phyloP scores from a whole-genome alignment of 2,797 vertebrate species.

The Sebastes paucispinis region DNA sequence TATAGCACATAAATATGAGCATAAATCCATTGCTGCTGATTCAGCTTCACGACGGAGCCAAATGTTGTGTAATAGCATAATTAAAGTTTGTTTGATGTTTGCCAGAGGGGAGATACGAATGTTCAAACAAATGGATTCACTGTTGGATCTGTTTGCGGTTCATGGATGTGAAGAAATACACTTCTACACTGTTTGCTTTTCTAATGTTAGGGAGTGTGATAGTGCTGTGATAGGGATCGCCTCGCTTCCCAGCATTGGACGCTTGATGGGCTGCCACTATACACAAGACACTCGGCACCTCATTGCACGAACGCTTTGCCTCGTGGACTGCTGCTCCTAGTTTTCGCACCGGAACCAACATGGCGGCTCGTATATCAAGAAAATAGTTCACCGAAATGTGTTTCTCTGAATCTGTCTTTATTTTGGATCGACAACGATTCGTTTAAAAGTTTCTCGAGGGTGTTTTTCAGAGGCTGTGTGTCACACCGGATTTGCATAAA shows the following conservation, averaged over 20 bases:
- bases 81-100: constrained; percentile 43
- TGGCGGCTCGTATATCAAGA: too few relatives aligned
- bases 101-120: not conserved
- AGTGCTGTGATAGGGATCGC: not conserved
- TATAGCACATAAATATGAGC: constrained; percentile 19
- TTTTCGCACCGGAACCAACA: too few relatives aligned
- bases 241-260: too few relatives aligned
- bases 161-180: constrained; percentile 15
- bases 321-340: too few relatives aligned
- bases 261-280: too few relatives aligned
- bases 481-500: too few relatives aligned
- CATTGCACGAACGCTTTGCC: accelerated
- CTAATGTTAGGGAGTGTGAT: not conserved
- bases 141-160: constrained; percentile 36
- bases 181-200: constrained; percentile 27
- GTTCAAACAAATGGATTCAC: constrained; percentile 49
- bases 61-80: constrained; percentile 45
- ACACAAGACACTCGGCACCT: too few relatives aligned
- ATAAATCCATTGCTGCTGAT: constrained; percentile 35
- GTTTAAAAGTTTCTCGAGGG: too few relatives aligned
- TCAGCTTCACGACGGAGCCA: constrained; percentile 21
- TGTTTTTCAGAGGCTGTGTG: too few relatives aligned
- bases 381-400: too few relatives aligned
- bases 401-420: too few relatives aligned
- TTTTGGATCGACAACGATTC: too few relatives aligned